A percentile compares a stretch with the other conserved stretches of the same genome.
Evolutionary conservation across 2,113 vertebrate species (phyloP).

Genomic region (Gadus chalcogrammus): DNA sequence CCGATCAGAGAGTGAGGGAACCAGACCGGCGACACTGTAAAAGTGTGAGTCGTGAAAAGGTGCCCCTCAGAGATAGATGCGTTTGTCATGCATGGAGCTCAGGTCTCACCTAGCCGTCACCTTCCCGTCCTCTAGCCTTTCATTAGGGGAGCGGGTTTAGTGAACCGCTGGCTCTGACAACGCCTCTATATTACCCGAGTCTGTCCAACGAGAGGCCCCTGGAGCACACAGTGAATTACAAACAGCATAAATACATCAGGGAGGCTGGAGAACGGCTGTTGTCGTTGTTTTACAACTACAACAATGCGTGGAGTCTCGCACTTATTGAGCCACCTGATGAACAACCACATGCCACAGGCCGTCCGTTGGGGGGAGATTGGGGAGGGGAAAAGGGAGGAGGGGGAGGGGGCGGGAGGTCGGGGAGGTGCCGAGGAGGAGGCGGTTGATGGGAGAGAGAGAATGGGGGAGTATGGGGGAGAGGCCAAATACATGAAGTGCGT

Average conservation of each 20-base stretch:
- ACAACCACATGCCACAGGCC: constrained; percentile 48
- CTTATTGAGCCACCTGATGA: constrained; percentile 58
- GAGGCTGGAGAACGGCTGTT: constrained; percentile 33
- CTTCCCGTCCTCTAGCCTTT: constrained; percentile 41
- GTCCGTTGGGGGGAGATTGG: constrained; percentile 19
- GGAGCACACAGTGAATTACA: constrained; percentile 44
- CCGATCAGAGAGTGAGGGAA: constrained; percentile 8
- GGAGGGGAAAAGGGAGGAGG: not conserved
- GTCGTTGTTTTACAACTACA: not conserved
- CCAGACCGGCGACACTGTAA: constrained; percentile 34
- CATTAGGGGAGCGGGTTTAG: constrained; percentile 40
- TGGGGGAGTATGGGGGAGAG: no score
- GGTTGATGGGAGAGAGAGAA: no score
- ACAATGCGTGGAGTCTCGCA: constrained; percentile 45
- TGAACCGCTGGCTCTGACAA: constrained; percentile 30
- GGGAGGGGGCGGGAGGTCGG: no score
- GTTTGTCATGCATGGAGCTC: constrained; percentile 23
- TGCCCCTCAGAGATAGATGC: constrained; percentile 22
- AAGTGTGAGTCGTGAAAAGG: constrained; percentile 30
- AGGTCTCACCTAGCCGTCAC: constrained; percentile 57
- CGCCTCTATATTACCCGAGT: constrained; percentile 37
- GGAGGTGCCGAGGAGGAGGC: no score
- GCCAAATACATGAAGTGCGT: no score
- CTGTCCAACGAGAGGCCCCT: constrained; percentile 9
- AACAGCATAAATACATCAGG: constrained; percentile 49